Base-by-base conservation (phyloP, 2,797 vertebrate genomes). In the Typhlichthys subterraneus region DNA sequence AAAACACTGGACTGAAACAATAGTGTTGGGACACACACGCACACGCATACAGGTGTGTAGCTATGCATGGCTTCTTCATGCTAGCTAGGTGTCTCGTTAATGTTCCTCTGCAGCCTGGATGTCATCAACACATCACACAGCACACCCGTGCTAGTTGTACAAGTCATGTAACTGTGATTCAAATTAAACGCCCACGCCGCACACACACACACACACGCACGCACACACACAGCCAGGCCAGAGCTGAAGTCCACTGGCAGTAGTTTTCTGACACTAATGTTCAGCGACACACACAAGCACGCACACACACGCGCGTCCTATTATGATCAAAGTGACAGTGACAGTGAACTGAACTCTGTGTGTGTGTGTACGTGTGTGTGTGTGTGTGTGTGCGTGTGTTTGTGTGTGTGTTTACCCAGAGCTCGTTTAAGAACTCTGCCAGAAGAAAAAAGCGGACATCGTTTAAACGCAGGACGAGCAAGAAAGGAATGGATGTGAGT, bases 391-490 rank as follows among this genome's bases (percentile, higher is more conserved):
- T 47, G 59, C 53, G 59, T 47, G 59, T 65, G 64, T 67, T 57
- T 77, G 54, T 56, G 15, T 72, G 29, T 73, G 65, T 70, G 61
- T 63, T 53, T 73, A 53, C 77, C 33, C 89, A 98, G 97, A 98
- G 94, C 88, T 98, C 96, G 1, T 89, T 97, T 70, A 99, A 99
- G 90, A 96, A 95, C 85, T 98, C 97, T 15, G 95, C 94, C 70
- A 91, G 96, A 68, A 94, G 96, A 80, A 99, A 99, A 95, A 99
- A 99, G 86, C 94, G 97, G 84, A 97, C 97, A 0, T 99, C 97
- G 64, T 98, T 99, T 91, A 99, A 99, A 91, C 92, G 97, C 75
- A 96, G 97, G 91, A 94, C 94, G 69, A 99, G 97, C 89, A 98
- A 98, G 90, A 97, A 95, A 92, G 95, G 97, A 75, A 89, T 94